These are phyloP conservation scores for Phortica magna DNA, from an alignment of 2,888 invertebrate genomes.

Conservation along the genomic window DNA sequence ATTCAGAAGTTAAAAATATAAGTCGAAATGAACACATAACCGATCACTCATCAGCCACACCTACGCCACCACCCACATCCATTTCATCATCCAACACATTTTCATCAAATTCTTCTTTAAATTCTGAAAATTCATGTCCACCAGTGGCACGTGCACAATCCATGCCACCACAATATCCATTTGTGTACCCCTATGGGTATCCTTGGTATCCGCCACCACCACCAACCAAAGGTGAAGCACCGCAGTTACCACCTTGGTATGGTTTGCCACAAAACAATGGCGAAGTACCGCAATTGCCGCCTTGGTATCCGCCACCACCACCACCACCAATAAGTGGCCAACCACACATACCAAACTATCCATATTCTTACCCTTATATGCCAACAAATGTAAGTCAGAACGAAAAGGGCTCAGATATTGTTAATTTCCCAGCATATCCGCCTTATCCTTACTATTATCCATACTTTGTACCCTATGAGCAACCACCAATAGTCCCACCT, in stretches of 20 bases:
- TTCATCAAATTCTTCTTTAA: constrained; percentile 68
- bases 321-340: not conserved
- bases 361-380: constrained; percentile 70
- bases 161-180: constrained; percentile 67
- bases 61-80: constrained; percentile 45
- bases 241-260: constrained; percentile 21
- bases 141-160: constrained; percentile 61
- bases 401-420: not conserved
- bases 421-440: constrained; percentile 50
- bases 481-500: constrained; percentile 51
- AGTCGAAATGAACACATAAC: constrained; percentile 29
- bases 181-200: constrained; percentile 71
- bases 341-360: constrained; percentile 59
- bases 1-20: constrained; percentile 37
- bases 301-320: constrained; percentile 21
- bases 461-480: constrained; percentile 56
- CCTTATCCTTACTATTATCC: constrained; percentile 72
- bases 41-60: constrained; percentile 31
- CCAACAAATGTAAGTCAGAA: constrained; percentile 51
- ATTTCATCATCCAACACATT: constrained; percentile 43
- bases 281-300: constrained; percentile 20
- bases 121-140: constrained; percentile 62
- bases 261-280: constrained; percentile 31
- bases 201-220: constrained; percentile 73
- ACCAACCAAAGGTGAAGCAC: constrained; percentile 28